Percentiles rank a stretch among this genome's conserved stretches.
Conservation (phyloP, 23 tunicate genomes). For the Diplosoma virens region DNA sequence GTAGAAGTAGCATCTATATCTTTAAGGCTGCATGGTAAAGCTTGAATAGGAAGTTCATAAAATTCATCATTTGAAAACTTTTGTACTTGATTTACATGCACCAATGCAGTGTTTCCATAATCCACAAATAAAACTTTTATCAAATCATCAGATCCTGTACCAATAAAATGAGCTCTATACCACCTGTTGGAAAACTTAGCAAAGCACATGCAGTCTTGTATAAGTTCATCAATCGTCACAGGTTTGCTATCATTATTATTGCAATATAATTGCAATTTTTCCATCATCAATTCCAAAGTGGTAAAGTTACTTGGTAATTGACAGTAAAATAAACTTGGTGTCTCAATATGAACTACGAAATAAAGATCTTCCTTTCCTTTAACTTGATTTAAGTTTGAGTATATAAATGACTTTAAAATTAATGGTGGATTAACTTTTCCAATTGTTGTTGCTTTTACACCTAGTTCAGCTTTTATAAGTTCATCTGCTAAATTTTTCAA, state of each 20-base stretch:
- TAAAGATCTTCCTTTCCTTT: constrained; percentile 68
- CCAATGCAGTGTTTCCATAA: constrained; percentile 52
- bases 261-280: constrained; percentile 56
- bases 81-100: constrained; percentile 29
- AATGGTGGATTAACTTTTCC: constrained; percentile 60
- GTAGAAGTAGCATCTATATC: constrained; percentile 31
- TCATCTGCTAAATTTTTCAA: constrained; percentile 38
- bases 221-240: constrained; percentile 31
- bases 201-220: constrained; percentile 49
- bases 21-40: constrained; percentile 72
- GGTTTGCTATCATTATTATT: not conserved
- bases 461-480: constrained; percentile 4
- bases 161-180: constrained; percentile 77
- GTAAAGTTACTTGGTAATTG: constrained; percentile 53
- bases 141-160: constrained; percentile 6
- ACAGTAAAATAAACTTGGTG: constrained; percentile 57
- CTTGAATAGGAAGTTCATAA: constrained; percentile 49
- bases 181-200: constrained; percentile 55
- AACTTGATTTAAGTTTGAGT: constrained; percentile 30
- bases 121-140: constrained; percentile 72
- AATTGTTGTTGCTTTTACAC: not conserved
- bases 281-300: constrained; percentile 54
- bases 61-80: constrained; percentile 14
- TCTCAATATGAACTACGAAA: constrained; percentile 63
- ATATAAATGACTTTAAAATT: constrained; percentile 52